Conservation (phyloP, 2,888 invertebrate genomes). For the Pseudeuparius sepicola region DNA sequence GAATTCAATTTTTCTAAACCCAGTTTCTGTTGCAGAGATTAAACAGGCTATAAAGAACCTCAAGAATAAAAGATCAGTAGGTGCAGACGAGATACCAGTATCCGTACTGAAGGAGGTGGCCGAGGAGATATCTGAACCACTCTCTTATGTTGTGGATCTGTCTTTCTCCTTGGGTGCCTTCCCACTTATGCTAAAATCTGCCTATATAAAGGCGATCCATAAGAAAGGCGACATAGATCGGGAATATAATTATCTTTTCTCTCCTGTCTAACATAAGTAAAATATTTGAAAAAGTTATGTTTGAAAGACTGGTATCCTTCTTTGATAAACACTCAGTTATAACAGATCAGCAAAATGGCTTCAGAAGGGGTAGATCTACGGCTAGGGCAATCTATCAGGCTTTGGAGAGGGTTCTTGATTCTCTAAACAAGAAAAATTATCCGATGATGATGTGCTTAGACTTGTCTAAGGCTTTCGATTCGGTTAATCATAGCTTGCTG, state of each 20-base stretch:
- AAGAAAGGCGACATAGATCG: neutral
- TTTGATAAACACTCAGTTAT: neutral
- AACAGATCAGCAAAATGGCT: neutral
- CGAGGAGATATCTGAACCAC: slow-evolving; percentile 3
- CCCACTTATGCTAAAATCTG: neutral
- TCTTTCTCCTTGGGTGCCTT: neutral
- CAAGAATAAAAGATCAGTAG: too few species aligned
- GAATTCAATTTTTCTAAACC: too few species aligned
- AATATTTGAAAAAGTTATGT: neutral
- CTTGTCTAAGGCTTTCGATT: too few species aligned
- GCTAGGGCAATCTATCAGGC: neutral
- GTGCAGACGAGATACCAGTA: slow-evolving; percentile 3
- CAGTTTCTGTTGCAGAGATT: too few species aligned
- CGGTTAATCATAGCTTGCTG: too few species aligned
- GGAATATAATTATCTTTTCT: slow-evolving; percentile 1
- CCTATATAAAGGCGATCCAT: slow-evolving; percentile 1
- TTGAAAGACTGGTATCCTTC: slow-evolving; percentile 1
- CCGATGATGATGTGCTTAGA: too few species aligned
- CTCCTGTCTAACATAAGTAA: slow-evolving; percentile 1
- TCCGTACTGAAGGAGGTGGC: neutral
- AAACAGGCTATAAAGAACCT: too few species aligned
- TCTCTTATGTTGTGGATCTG: slow-evolving; percentile 1
- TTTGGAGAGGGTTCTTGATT: slow-evolving; percentile 2
- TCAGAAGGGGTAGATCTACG: slow-evolving; percentile 1
- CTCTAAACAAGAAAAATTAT: neutral